Percentiles rank a stretch among this genome's conserved stretches.
phyloP scores from a whole-genome alignment of 2,888 invertebrate species.

The Yponomeuta plumbellus region DNA sequence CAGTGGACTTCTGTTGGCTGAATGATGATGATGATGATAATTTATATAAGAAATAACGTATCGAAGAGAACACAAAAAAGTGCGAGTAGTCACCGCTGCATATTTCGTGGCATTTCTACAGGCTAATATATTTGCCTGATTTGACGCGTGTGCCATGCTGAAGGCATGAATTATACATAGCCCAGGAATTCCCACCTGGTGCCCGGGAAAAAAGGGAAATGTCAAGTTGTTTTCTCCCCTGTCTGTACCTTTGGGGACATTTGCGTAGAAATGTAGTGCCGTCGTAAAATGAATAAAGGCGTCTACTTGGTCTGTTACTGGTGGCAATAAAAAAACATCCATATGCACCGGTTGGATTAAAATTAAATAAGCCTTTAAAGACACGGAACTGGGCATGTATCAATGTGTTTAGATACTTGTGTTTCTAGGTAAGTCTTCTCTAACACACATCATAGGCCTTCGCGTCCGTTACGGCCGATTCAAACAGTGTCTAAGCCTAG shows the following conservation, averaged over 20 bases:
- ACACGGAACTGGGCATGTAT: too few species aligned
- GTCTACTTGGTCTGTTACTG: background rate
- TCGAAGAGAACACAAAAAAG: background rate
- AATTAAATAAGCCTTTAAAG: too few species aligned
- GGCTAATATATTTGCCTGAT: constrained; percentile 4
- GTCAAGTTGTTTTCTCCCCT: constrained; percentile 40
- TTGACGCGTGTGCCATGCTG: constrained; percentile 5
- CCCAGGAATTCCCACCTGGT: constrained; percentile 41
- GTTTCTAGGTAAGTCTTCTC: too few species aligned
- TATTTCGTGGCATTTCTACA: background rate
- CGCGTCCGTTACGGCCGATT: too few species aligned
- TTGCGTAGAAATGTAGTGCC: constrained; percentile 25
- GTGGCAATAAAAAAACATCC: too few species aligned
- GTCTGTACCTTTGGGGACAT: constrained; percentile 32
- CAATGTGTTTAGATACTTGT: too few species aligned
- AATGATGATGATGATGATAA: too few species aligned
- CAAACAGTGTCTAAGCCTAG: too few species aligned
- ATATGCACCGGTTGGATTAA: too few species aligned
- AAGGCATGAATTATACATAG: constrained; percentile 14
- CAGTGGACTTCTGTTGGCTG: too few species aligned
- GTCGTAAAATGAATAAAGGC: constrained; percentile 9
- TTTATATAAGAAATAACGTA: background rate
- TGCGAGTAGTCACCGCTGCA: background rate
- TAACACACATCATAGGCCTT: too few species aligned
- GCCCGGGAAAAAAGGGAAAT: constrained; percentile 46